Conservation (phyloP, 2,113 vertebrate genomes). For the Calyptomena viridis region DNA sequence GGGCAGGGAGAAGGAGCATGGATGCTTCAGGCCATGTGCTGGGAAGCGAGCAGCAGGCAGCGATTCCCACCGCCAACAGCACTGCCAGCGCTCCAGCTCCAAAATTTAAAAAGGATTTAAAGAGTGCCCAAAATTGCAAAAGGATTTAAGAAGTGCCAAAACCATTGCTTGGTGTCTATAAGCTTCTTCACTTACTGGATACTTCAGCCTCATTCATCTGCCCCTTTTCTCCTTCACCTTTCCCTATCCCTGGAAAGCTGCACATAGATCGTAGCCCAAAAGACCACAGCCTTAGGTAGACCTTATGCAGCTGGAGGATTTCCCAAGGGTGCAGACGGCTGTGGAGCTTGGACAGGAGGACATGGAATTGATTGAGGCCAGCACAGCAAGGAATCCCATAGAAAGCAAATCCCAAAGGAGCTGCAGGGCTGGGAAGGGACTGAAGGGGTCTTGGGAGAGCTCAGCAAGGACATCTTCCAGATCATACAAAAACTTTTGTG, state of each 20-base stretch:
- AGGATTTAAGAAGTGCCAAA: background rate
- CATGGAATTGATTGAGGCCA: background rate
- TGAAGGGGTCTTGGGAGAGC: background rate
- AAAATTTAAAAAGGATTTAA: background rate
- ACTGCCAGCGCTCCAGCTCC: background rate
- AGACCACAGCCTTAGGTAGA: fast-evolving
- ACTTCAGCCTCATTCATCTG: background rate
- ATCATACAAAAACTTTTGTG: background rate
- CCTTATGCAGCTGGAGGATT: background rate
- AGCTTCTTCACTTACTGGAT: background rate
- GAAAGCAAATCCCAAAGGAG: background rate
- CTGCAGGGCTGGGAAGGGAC: background rate
- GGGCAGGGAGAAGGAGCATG: background rate
- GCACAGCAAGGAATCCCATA: background rate
- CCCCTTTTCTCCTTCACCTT: background rate
- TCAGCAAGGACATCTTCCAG: background rate
- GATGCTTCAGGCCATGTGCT: background rate
- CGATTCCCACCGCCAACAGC: fast-evolving
- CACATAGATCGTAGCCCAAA: fast-evolving
- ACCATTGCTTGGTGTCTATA: background rate
- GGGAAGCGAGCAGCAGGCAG: background rate
- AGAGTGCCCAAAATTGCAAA: background rate
- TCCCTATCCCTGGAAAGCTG: background rate
- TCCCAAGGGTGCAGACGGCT: background rate
- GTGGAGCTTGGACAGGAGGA: background rate